phyloP scores from a whole-genome alignment of 1,140 invertebrate genomes.

The Diorhabda elongata region DNA sequence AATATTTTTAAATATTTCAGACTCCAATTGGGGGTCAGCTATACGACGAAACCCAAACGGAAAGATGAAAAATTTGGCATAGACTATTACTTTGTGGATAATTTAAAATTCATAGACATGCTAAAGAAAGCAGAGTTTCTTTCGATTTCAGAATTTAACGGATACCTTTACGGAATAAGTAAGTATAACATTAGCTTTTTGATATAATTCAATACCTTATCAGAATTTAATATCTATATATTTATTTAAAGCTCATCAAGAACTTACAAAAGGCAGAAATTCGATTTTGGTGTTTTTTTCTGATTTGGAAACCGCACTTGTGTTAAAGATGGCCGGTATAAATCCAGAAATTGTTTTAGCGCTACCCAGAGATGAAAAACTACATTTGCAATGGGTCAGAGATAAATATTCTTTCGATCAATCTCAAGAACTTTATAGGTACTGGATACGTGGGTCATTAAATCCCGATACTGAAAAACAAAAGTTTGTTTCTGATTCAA shows the following conservation, averaged over 20 bases:
- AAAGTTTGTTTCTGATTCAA: no score
- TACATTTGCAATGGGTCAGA: conserved; percentile 13
- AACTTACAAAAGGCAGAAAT: conserved; percentile 12
- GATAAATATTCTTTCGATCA: conserved; percentile 16
- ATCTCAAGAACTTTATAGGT: not conserved
- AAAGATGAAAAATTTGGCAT: conserved; percentile 27
- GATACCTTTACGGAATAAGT: conserved; percentile 34
- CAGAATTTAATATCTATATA: conserved; percentile 1
- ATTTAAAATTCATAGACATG: conserved; percentile 28
- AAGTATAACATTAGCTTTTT: conserved; percentile 6
- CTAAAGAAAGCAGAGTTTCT: conserved; percentile 33
- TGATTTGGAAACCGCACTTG: conserved; percentile 24
- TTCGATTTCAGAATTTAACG: conserved; percentile 29
- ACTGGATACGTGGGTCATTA: not conserved
- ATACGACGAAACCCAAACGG: conserved; percentile 30
- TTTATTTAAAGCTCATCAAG: conserved; percentile 17
- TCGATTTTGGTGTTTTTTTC: conserved; percentile 14
- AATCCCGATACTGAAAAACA: no score
- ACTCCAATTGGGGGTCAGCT: conserved; percentile 24
- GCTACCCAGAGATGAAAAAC: conserved; percentile 15
- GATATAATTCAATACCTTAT: not conserved
- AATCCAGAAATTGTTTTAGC: conserved; percentile 21
- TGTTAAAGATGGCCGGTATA: conserved; percentile 19
- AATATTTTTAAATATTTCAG: conserved; percentile 6
- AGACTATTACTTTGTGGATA: conserved; percentile 30